Evolutionary conservation across 2,888 invertebrate genomes (phyloP).

Genomic region (Dynastes maya): DNA sequence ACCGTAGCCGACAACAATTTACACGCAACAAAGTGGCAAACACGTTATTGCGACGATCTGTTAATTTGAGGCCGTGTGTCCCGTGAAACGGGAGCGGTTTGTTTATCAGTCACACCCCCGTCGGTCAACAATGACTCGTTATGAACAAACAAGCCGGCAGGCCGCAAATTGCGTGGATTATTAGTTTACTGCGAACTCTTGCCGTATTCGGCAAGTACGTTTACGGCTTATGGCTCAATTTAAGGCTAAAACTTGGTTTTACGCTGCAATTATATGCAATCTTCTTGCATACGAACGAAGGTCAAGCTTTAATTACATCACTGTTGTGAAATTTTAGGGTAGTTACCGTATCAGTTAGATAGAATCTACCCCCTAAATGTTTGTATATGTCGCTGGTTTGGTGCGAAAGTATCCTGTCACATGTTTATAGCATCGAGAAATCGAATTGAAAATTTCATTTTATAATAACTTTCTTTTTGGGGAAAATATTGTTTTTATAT

Average conservation of each 20-base stretch:
- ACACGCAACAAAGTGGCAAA: conserved; percentile 50
- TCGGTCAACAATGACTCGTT: conserved; percentile 56
- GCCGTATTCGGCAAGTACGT: conserved; percentile 49
- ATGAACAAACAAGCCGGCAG: conserved; percentile 55
- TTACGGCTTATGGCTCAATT: conserved; percentile 59
- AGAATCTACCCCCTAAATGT: no score
- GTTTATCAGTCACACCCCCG: conserved; percentile 54
- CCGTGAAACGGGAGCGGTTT: conserved; percentile 52
- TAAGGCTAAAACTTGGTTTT: conserved; percentile 55
- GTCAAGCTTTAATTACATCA: conserved; percentile 34
- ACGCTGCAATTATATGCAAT: conserved; percentile 59
- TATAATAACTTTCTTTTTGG: no score
- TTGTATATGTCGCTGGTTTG: no score
- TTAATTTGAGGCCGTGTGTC: conserved; percentile 49
- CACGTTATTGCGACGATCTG: conserved; percentile 52
- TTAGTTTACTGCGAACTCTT: conserved; percentile 56
- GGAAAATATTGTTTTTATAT: no score
- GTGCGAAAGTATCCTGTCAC: no score
- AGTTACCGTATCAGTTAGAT: neutral
- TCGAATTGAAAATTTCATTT: no score
- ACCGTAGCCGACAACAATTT: conserved; percentile 41
- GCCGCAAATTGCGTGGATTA: conserved; percentile 57
- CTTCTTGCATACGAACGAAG: conserved; percentile 38
- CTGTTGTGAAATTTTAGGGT: neutral
- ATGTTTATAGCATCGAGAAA: no score